Evolutionary conservation across 2,888 invertebrate genomes (phyloP).

Genomic region (Adela reaumurella): DNA sequence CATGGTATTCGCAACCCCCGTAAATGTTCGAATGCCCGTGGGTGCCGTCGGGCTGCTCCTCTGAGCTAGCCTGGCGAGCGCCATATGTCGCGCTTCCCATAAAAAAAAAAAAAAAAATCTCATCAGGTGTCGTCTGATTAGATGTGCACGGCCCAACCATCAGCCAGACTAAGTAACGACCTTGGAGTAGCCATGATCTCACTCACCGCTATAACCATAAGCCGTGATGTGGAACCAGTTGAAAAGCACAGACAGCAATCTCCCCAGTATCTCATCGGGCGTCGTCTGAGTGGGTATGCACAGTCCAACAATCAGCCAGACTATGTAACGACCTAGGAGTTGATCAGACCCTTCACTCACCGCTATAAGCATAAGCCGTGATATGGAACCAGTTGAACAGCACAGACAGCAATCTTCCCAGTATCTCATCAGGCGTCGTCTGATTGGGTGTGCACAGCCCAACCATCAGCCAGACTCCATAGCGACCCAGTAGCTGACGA

Average conservation of each 20-base stretch:
- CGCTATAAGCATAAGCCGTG: conserved; percentile 94
- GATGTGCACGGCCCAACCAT: conserved; percentile 90
- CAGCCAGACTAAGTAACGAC: conserved; percentile 96
- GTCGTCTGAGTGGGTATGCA: conserved; percentile 78
- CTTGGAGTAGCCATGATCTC: conserved; percentile 62
- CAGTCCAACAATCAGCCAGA: conserved; percentile 94
- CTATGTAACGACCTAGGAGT: conserved; percentile 89
- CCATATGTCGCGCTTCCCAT: no score
- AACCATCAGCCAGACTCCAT: conserved; percentile 96
- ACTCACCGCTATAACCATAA: conserved; percentile 82
- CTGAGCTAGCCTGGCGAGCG: no score
- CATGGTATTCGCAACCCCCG: no score
- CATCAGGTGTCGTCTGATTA: conserved; percentile 70
- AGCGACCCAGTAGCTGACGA: conserved; percentile 84
- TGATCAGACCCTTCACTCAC: conserved; percentile 55
- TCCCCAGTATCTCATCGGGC: conserved; percentile 76
- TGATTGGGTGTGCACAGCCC: conserved; percentile 83
- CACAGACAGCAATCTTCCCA: conserved; percentile 91
- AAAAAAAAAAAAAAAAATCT: no score
- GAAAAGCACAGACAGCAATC: conserved; percentile 93
- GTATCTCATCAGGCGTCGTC: conserved; percentile 71
- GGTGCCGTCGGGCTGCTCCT: no score
- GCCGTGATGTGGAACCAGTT: conserved; percentile 71
- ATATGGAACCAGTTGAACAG: conserved; percentile 99
- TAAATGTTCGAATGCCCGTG: no score